phyloP scores from a whole-genome alignment of 2,113 vertebrate species.

The Phyllostomus hastatus region DNA sequence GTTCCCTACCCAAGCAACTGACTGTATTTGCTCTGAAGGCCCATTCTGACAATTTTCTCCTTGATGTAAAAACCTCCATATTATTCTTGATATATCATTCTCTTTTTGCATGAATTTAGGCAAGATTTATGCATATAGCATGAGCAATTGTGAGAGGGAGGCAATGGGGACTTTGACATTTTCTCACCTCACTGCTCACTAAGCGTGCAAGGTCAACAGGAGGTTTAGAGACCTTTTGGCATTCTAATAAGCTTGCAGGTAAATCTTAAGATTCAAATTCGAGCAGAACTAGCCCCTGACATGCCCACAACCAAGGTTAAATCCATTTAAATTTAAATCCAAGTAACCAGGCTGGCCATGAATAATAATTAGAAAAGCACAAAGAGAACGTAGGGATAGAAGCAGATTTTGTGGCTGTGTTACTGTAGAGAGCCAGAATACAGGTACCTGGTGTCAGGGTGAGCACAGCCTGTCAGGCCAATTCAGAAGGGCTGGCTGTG shows the following conservation, averaged over 20 bases:
- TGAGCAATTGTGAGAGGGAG: neutral
- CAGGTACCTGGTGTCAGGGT: too few relatives aligned
- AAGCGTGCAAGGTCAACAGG: neutral
- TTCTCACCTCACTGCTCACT: slow-evolving; percentile 25
- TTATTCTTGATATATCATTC: neutral
- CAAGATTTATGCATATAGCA: slow-evolving; percentile 1
- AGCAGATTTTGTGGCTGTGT: neutral
- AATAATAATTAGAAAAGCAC: slow-evolving; percentile 41
- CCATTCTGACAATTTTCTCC: neutral
- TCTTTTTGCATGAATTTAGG: neutral
- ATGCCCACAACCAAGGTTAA: slow-evolving; percentile 23
- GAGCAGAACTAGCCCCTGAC: neutral
- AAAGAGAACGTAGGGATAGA: neutral
- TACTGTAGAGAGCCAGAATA: too few relatives aligned
- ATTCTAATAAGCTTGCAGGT: slow-evolving; percentile 35
- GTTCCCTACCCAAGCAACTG: neutral
- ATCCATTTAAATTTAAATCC: slow-evolving; percentile 40
- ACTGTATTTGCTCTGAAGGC: neutral
- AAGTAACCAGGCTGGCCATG: neutral
- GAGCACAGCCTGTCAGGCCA: too few relatives aligned
- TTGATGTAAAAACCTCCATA: neutral
- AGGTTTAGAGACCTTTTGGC: neutral
- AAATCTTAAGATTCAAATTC: slow-evolving; percentile 41
- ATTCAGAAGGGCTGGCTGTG: too few relatives aligned
- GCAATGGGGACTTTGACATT: neutral